phyloP scores from a whole-genome alignment of 64 coral and sea anemone species.

The Dendrophyllia cribrosa region DNA sequence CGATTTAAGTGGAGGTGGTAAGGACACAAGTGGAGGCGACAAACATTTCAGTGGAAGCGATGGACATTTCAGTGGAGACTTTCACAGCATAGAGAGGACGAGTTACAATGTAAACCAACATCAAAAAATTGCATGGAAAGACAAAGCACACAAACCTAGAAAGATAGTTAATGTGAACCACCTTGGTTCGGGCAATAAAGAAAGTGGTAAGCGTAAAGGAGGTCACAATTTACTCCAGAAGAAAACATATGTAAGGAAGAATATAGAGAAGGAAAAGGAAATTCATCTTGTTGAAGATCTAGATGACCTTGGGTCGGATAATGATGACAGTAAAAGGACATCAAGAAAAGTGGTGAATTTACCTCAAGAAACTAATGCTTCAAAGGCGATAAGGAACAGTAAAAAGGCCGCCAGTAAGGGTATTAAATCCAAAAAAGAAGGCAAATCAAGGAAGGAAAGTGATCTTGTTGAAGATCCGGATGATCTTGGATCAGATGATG shows the following conservation, averaged over 20 bases:
- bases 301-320: not conserved
- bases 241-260: not conserved
- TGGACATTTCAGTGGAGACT: not conserved
- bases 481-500: slow-evolving; percentile 6
- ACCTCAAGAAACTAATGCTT: not conserved
- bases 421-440: not conserved
- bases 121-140: not conserved
- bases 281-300: slow-evolving; percentile 1
- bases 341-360: not conserved
- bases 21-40: not conserved
- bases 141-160: not conserved
- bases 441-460: not conserved
- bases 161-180: not conserved
- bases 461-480: not conserved
- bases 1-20: not conserved
- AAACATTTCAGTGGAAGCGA: not conserved
- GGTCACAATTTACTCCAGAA: not conserved
- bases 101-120: no score
- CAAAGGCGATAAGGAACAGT: not conserved
- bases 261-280: not conserved
- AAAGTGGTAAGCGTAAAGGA: not conserved
- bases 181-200: not conserved
- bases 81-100: not conserved
- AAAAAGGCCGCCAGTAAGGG: not conserved
- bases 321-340: not conserved